A percentile compares a stretch with the other conserved stretches of the same genome.
phyloP scores from a whole-genome alignment of 2,113 vertebrate species.

The Lucifuga dentata region DNA sequence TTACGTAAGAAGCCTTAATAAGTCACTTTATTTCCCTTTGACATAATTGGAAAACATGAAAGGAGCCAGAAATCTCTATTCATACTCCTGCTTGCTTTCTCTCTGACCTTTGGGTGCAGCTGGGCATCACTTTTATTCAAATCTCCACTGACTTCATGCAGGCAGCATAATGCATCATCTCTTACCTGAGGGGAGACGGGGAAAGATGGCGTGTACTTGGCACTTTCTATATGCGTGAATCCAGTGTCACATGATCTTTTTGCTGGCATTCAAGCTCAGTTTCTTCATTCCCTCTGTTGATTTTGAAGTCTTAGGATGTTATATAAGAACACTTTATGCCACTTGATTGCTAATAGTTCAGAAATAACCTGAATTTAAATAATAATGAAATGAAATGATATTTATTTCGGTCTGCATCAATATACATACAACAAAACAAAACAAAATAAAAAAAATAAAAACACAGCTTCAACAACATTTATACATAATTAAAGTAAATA shows the following conservation, averaged over 20 bases:
- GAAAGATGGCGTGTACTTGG: slow-evolving; percentile 21
- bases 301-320: slow-evolving; percentile 9
- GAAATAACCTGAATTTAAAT: no score
- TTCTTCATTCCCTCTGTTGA: slow-evolving; percentile 1
- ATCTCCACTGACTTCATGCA: no score
- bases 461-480: no score
- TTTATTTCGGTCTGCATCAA: no score
- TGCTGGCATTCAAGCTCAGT: neutral
- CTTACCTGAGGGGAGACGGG: slow-evolving; percentile 25
- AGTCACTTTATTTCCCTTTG: neutral
- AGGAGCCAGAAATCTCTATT: slow-evolving; percentile 18
- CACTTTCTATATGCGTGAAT: slow-evolving; percentile 36
- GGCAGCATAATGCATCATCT: slow-evolving; percentile 15
- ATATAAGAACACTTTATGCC: slow-evolving; percentile 1
- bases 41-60: slow-evolving; percentile 5
- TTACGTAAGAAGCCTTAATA: neutral
- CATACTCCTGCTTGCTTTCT: slow-evolving; percentile 17
- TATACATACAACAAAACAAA: no score
- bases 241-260: slow-evolving; percentile 1
- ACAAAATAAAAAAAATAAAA: no score
- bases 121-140: slow-evolving; percentile 27
- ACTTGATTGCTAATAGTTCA: no score
- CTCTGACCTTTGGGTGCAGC: slow-evolving; percentile 49
- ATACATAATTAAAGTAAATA: no score
- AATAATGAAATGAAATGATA: no score